A percentile compares a stretch with the other conserved stretches of the same genome.
phyloP scores from a whole-genome alignment of 2,797 vertebrate species.

The Hipposideros larvatus region DNA sequence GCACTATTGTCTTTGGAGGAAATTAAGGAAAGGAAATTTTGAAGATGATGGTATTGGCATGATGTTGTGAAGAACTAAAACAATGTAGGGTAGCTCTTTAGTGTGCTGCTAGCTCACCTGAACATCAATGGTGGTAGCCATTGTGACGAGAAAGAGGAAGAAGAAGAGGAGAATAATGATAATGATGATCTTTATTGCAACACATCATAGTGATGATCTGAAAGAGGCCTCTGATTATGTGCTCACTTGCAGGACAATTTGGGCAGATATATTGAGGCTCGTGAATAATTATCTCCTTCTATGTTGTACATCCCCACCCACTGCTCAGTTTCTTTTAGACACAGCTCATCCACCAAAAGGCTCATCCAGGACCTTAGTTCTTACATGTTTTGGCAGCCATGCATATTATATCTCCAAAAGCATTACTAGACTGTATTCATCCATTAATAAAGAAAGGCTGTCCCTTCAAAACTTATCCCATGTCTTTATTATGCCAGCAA shows the following conservation, averaged over 20 bases:
- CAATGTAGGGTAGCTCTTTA: neutral
- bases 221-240: neutral
- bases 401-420: neutral
- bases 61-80: neutral
- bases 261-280: neutral
- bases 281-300: neutral
- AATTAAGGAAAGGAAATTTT: neutral
- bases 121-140: neutral
- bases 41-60: neutral
- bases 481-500: neutral
- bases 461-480: neutral
- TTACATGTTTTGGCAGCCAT: neutral
- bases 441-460: neutral
- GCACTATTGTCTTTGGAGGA: neutral
- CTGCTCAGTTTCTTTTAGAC: neutral
- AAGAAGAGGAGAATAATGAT: neutral
- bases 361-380: neutral
- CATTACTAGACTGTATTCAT: neutral
- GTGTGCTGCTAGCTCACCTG: neutral
- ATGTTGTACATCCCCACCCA: neutral
- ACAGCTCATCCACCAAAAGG: neutral
- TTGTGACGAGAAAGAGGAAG: neutral
- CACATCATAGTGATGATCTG: neutral
- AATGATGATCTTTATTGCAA: neutral
- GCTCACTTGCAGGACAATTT: neutral